Percentiles rank a stretch among this genome's conserved stretches.
These are phyloP conservation scores for Ciconia stormi DNA, from an alignment of 2,113 vertebrate genomes.

Conservation along the genomic window DNA sequence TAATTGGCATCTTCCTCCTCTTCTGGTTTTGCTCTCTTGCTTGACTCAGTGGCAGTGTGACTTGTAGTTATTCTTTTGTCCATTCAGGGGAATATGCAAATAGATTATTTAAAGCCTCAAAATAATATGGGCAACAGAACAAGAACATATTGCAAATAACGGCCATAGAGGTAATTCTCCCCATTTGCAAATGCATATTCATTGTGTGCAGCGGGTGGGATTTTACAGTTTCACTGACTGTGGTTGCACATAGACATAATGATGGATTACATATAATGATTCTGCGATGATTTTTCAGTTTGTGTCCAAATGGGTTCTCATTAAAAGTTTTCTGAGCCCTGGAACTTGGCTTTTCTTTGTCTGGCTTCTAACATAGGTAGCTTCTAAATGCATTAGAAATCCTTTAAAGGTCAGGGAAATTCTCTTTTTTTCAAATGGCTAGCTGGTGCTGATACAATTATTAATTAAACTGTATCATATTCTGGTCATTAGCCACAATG, in stretches of 20 bases:
- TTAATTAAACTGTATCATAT: conserved; percentile 33
- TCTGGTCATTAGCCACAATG: not conserved
- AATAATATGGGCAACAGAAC: not conserved
- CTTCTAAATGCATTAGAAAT: not conserved
- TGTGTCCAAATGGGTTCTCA: not conserved
- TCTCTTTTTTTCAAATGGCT: not conserved
- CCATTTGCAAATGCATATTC: not conserved
- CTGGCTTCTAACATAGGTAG: not conserved
- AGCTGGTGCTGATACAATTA: not conserved
- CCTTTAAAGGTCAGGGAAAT: not conserved
- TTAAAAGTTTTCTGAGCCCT: not conserved
- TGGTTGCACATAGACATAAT: not conserved
- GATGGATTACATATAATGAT: not conserved
- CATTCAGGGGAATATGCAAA: not conserved
- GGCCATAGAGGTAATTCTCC: not conserved
- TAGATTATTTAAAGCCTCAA: not conserved
- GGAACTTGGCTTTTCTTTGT: not conserved
- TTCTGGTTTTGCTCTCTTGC: not conserved
- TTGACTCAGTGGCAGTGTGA: not conserved
- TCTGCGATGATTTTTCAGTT: not conserved
- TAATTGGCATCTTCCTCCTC: not conserved
- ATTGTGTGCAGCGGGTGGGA: not conserved
- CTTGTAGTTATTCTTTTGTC: not conserved
- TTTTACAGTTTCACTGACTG: not conserved
- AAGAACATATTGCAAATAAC: not conserved